Evolutionary conservation across 2,888 invertebrate species (phyloP), one percentile per base, ranked within the genome.

Genomic region (Hybos culiciformis): DNA sequence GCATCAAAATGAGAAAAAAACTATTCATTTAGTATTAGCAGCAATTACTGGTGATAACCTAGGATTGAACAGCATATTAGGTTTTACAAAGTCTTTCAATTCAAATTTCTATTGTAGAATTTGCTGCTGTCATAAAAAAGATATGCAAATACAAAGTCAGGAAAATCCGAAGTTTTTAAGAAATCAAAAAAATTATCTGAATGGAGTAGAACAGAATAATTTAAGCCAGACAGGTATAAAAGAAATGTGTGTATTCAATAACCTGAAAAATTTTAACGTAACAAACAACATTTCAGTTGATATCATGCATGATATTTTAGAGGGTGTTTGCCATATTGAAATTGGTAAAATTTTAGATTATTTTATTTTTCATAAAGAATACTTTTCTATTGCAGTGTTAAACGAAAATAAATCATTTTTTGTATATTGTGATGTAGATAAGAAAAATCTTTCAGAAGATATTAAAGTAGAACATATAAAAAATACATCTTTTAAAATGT

Each of bases 271-370:
- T 40, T 50, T 48, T 46, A 45, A 45, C 32, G 36, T 37, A 8
- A 21, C 38, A 11, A 29, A 36, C 29, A 19, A 15, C 15, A 33
- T 42, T 32, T 24, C 45, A n/a, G 45, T 43, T 9, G 49, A 49
- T 42, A 45, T 46, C 12, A 46, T 48, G 46, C 49, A 49, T 33
- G 48, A 49, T 43, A 20, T 48, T 9, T 44, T 48, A 17, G 49
- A 49, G 33, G 49, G 49, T 17, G 43, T 43, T 23, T 40, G 40
- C 18, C 48, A 48, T 40, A 19, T 41, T 39, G 44, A 47, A 37
- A 29, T 48, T 14, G 32, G 39, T 19, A 24, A 41, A 17, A 37
- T 43, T 36, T 36, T 47, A 37, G 34, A 41, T 32, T 39, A 41
- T 37, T 46, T 48, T 32, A 46, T 46, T 36, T 37, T 11, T 24